A percentile compares a stretch with the other conserved stretches of the same genome.
phyloP scores from a whole-genome alignment of 2,888 invertebrate genomes.

The Craniophora ligustri region DNA sequence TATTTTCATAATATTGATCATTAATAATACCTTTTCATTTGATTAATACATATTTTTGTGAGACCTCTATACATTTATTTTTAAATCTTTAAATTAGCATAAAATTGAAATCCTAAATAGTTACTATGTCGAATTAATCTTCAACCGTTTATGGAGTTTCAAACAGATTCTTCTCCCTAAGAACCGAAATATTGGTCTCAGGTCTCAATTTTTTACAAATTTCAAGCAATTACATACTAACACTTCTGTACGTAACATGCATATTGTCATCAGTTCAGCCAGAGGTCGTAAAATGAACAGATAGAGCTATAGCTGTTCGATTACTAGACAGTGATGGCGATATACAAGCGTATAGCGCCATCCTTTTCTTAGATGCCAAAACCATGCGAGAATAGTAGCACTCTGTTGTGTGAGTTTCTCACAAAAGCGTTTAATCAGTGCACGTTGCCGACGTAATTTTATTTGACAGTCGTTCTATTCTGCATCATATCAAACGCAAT shows the following conservation, averaged over 20 bases:
- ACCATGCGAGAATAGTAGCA: background rate
- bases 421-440: constrained; percentile 61
- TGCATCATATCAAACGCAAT: constrained; percentile 37
- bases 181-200: too few relatives aligned
- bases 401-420: constrained; percentile 42
- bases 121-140: too few relatives aligned
- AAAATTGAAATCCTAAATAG: too few relatives aligned
- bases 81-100: too few relatives aligned
- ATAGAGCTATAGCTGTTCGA: background rate
- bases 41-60: too few relatives aligned
- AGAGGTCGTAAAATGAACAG: background rate
- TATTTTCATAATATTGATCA: too few relatives aligned
- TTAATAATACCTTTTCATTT: too few relatives aligned
- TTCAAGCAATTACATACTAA: background rate
- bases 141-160: too few relatives aligned
- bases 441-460: constrained; percentile 64
- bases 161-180: too few relatives aligned
- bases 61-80: too few relatives aligned
- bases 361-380: background rate
- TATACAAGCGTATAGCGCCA: background rate
- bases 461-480: constrained; percentile 62
- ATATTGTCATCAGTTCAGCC: background rate
- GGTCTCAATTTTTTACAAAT: too few relatives aligned
- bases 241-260: constrained; percentile 31
- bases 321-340: background rate